These are phyloP conservation scores for Ptilonorhynchus violaceus DNA, from an alignment of 2,113 vertebrate species.

Conservation along the genomic window DNA sequence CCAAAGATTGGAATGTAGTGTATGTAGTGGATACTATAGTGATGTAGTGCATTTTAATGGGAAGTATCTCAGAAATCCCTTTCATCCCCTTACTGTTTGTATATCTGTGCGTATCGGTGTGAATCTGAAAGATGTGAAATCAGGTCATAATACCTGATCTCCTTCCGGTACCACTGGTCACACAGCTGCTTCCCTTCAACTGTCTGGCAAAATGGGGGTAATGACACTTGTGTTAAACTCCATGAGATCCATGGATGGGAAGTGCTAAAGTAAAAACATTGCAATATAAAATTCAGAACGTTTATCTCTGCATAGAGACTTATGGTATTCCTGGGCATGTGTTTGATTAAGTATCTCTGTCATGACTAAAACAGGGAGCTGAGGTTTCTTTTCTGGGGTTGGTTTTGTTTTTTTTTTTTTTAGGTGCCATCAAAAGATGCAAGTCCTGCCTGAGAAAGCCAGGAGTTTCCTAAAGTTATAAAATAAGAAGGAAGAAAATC, in stretches of 20 bases:
- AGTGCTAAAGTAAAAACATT: not conserved
- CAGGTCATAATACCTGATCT: not conserved
- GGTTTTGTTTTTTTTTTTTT: not conserved
- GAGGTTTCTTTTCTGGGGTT: not conserved
- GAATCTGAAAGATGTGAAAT: not conserved
- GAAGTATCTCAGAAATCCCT: not conserved
- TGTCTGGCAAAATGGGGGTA: not conserved
- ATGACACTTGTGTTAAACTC: not conserved
- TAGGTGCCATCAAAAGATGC: not conserved
- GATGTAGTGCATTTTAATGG: not conserved
- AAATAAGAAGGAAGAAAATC: not conserved
- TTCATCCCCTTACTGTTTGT: not conserved
- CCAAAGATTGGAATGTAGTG: not conserved
- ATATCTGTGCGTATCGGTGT: not conserved
- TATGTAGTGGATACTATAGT: not conserved
- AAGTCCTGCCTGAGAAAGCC: not conserved
- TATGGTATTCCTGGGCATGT: not conserved
- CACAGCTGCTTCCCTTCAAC: not conserved
- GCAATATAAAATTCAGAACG: not conserved
- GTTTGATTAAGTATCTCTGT: not conserved
- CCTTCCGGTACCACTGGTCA: not conserved
- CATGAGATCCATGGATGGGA: not conserved
- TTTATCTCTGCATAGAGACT: not conserved
- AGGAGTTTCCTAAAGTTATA: not conserved
- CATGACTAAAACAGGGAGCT: not conserved